Evolutionary conservation across 2,113 vertebrate genomes (phyloP), one percentile per base, ranked within the genome.

Genomic region (Indicator indicator): DNA sequence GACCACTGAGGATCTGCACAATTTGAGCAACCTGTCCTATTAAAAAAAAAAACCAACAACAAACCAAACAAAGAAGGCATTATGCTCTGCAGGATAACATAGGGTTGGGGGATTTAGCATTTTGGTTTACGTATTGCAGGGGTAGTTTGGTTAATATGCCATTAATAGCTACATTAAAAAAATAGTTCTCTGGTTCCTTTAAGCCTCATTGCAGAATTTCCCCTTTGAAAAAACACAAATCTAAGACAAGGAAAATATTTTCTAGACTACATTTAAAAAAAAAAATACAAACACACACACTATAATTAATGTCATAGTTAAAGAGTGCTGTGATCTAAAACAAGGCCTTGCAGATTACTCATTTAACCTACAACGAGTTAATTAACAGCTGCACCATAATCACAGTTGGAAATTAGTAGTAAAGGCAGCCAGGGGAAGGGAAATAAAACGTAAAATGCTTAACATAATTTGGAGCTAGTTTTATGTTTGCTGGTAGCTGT

Each of bases 351-450:
- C 20, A 81, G 90, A 88, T 80, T 81, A 95, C 48, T 69, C 88
- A 88, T 65, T 78, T 93, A 95, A 74, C 33, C 50, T 69, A 16
- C 44, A 92, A 93, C 0, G 4, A 91, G 64, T 89, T 94, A 90
- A 94, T 89, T 94, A 94, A 91, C 69, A 90, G 70, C 73, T 54
- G 72, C 23, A 46, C 36, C 69, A 56, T 84, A 70, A 91, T 82
- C 83, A 82, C 73, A 87, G 68, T 3, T 91, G 83, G 95, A 88
- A 90, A 91, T 95, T 8, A 88, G 58, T 21, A 69, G 56, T 70
- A 75, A 91, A 93, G 89, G 58, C 71, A 90, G 67, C 17, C 82
- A 60, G 44, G 62, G 78, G 82, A 94, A 24, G 9, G 14, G 44
- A 88, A 94, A 83, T 64, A 64, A 94, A 94, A 83, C 12, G 33